Evolutionary conservation across 2,113 vertebrate genomes (phyloP).

Genomic region (Myanophis thanlyinensis): DNA sequence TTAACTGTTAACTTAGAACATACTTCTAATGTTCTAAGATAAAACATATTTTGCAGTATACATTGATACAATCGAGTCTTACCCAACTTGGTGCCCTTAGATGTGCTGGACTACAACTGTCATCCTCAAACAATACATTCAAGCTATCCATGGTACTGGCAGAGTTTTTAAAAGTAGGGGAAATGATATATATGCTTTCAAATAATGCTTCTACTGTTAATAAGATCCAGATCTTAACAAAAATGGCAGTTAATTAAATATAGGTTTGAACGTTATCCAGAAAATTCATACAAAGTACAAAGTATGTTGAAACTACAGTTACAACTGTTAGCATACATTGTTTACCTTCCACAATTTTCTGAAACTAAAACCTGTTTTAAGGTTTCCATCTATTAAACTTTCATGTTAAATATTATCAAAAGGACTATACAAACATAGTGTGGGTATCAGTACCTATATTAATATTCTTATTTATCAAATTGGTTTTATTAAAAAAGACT

Average conservation of each 20-base stretch:
- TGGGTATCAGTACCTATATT: background rate
- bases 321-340: background rate
- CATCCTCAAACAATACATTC: background rate
- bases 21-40: background rate
- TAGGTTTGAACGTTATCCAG: background rate
- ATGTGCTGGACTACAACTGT: background rate
- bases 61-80: background rate
- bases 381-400: background rate
- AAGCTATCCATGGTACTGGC: background rate
- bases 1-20: background rate
- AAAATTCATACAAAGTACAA: background rate
- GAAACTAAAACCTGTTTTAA: background rate
- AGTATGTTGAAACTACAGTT: background rate
- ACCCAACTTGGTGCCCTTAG: background rate
- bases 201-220: background rate
- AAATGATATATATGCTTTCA: background rate
- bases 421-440: background rate
- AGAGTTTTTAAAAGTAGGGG: background rate
- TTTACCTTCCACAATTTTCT: background rate
- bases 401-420: background rate
- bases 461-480: constrained; percentile 9
- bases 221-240: background rate
- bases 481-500: background rate
- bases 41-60: background rate
- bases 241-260: background rate